Evolutionary conservation across 2,888 invertebrate species (phyloP).

Genomic region (Synanthedon myopaeformis): DNA sequence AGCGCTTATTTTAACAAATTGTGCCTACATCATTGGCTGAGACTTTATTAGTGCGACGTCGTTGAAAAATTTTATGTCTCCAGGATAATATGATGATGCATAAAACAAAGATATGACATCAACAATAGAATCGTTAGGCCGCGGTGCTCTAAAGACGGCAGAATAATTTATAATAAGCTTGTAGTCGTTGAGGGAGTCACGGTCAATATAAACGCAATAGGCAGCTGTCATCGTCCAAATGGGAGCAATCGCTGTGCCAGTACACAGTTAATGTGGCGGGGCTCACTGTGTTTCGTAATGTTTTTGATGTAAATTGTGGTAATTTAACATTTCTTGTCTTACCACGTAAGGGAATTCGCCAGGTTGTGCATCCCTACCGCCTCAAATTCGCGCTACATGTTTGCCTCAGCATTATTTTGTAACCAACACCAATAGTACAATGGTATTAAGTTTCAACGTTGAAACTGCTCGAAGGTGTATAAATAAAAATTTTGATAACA

Average conservation of each 20-base stretch:
- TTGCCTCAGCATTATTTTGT: neutral
- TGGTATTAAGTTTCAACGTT: no score
- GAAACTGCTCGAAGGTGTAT: no score
- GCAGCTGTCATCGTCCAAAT: neutral
- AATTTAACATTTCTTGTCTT: neutral
- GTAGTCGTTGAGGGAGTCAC: neutral
- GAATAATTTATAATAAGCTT: neutral
- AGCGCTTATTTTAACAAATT: neutral
- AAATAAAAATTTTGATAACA: no score
- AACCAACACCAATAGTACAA: no score
- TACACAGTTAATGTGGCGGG: no score
- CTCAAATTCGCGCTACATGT: neutral
- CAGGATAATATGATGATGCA: neutral
- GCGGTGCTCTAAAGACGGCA: neutral
- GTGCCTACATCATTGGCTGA: neutral
- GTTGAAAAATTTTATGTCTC: neutral
- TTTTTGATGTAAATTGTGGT: neutral
- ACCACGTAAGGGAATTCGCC: neutral
- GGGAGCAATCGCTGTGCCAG: neutral
- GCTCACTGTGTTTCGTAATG: no score
- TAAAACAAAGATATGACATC: neutral
- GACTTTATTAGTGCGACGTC: neutral
- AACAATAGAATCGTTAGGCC: neutral
- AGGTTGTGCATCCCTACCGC: neutral
- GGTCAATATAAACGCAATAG: neutral